A percentile compares a stretch with the other conserved stretches of the same genome.
Evolutionary conservation across 2,888 invertebrate species (phyloP).

Genomic region (Scrobipalpa costella): DNA sequence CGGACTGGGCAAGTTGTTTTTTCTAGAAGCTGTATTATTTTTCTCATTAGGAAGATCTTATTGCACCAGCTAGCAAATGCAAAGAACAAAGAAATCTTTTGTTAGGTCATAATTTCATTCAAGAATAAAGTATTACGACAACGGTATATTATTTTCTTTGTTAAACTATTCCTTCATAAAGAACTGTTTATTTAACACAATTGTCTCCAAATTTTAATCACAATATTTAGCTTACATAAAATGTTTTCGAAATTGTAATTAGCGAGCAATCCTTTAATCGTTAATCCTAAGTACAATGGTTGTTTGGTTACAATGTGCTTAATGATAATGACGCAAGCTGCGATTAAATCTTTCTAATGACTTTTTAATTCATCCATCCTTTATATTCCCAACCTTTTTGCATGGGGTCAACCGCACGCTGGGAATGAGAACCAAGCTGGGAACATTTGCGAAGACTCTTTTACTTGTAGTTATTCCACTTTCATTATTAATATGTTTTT

Average conservation of each 20-base stretch:
- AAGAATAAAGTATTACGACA: too few species aligned
- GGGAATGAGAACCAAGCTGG: background rate
- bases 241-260: conserved; percentile 41
- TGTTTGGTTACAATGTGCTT: conserved; percentile 62
- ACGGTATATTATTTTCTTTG: too few species aligned
- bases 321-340: conserved; percentile 50
- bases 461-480: background rate
- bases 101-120: too few species aligned
- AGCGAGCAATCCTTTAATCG: conserved; percentile 52
- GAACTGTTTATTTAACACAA: background rate
- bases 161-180: background rate
- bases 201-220: background rate
- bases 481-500: background rate
- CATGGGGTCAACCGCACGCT: background rate
- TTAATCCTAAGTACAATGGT: conserved; percentile 48
- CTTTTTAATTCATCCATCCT: conserved; percentile 43
- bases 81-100: background rate
- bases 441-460: conserved; percentile 1
- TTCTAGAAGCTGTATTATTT: background rate
- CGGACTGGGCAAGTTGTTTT: background rate
- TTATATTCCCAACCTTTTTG: conserved; percentile 26
- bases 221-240: background rate
- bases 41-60: background rate
- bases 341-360: conserved; percentile 57
- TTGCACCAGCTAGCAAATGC: background rate